Evolutionary conservation across 1,140 invertebrate genomes (phyloP), one percentile per base, ranked within the genome.

Genomic region (Atopsyche davidsoni): DNA sequence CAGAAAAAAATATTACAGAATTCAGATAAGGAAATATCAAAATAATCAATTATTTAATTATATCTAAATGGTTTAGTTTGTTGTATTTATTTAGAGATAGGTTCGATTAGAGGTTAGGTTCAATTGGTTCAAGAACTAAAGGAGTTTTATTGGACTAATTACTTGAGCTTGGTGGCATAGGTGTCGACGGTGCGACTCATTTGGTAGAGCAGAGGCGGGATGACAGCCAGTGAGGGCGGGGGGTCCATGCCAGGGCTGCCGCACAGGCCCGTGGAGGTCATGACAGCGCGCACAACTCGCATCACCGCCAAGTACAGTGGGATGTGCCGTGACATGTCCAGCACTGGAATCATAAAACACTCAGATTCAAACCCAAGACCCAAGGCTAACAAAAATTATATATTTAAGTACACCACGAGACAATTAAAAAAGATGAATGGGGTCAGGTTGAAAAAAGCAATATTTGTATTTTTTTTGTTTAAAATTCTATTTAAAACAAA

Each of bases 261-360:
- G 62, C 60, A 67, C 57, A 60, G 62, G 53, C 35, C 59, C 53
- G 63, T 28, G 38, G 80, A 85, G 2, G 82, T 71, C 6, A 88
- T 84, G 55, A 95, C 76, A 3, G 88, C 86, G 52, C 91, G 78
- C 38, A 95, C 75, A 34, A 92, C 69, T 59, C 87, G 82, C 48
- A 95, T 68, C 49, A 94, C 80, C 21, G 89, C 83, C 63, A 86
- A 79, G 70, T 96, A 96, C 35, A 96, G 74, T 4, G 91, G 90
- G 65, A 95, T 92, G 68, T 96, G 92, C 9, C 92, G 79, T 4
- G 92, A 90, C 86, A 96, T 94, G 66, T 96, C 93, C 61, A 96
- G 68, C 40, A 96, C 92, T 71, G 63, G 17, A 68, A 65, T 4
- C 50, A 51, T 45, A 43, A 14, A 40, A n/a, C n/a, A n/a, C n/a